A percentile compares a stretch with the other conserved stretches of the same genome.
Evolutionary conservation across 2,797 vertebrate species (phyloP).

Genomic region (Podarcis lilfordi): DNA sequence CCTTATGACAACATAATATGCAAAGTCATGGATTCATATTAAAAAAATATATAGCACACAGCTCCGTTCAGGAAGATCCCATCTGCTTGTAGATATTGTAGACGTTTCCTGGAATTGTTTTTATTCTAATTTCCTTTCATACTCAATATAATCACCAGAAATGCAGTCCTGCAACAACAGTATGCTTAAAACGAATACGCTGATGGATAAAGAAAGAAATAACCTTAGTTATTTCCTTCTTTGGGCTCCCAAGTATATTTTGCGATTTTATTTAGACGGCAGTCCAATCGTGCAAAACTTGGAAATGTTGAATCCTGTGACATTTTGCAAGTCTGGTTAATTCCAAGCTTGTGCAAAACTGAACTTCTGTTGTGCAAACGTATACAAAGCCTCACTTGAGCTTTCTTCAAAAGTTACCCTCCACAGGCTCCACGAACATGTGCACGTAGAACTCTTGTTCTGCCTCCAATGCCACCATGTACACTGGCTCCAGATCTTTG

Average conservation of each 20-base stretch:
- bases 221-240: slow-evolving; percentile 56
- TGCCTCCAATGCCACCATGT: too few species aligned
- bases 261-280: not conserved
- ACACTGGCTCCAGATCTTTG: not conserved
- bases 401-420: too few species aligned
- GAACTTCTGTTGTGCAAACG: not conserved
- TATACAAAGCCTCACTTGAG: too few species aligned
- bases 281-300: not conserved
- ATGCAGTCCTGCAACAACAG: slow-evolving; percentile 68
- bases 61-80: slow-evolving; percentile 27
- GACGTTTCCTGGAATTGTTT: slow-evolving; percentile 72
- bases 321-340: not conserved
- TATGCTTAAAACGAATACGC: slow-evolving; percentile 28
- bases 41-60: slow-evolving; percentile 38
- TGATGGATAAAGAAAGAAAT: not conserved
- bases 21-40: slow-evolving; percentile 67
- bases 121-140: slow-evolving; percentile 56
- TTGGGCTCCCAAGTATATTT: slow-evolving; percentile 35
- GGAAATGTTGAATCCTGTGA: not conserved
- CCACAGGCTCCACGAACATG: too few species aligned
- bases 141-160: slow-evolving; percentile 70
- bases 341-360: not conserved
- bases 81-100: slow-evolving; percentile 44
- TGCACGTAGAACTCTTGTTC: too few species aligned
- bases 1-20: slow-evolving; percentile 73